Evolutionary conservation across 2,113 vertebrate genomes (phyloP), one percentile per base, ranked within the genome.

Genomic region (Euleptes europaea): DNA sequence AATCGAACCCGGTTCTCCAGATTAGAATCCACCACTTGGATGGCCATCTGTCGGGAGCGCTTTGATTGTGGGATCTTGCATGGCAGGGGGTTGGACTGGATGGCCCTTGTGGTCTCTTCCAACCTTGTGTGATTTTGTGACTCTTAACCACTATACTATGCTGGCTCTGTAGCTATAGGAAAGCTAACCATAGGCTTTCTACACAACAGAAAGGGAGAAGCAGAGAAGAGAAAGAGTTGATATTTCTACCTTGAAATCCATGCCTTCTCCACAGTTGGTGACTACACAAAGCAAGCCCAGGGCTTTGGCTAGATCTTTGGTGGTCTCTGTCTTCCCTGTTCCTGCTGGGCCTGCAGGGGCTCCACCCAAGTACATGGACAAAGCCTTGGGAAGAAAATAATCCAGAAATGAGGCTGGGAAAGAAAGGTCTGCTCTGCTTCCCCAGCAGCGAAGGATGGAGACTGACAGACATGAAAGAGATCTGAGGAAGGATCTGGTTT

Each of bases 241-340:
- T 42, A 21, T 47, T 85, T 97, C 95, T 95, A 99, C 99, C 94
- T 98, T 98, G 96, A 96, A 98, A 92, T 99, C 98, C 98, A 99
- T 99, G 94, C 98, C 98, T 94, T 99, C 99, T 3, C 98, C 98
- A 0, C 99, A 99, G 95, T 99, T 99, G 82, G 99, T 99, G 23
- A 99, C 99, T 2, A 99, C 97, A 33, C 98, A 99, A 31, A 99
- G 96, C 84, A 99, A 93, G 63, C 98, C 99, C 88, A 99, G 90
- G 51, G 99, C 99, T 95, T 99, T 99, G 83, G 99, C 98, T 71
- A 99, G 96, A 93, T 99, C 99, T 94, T 99, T 99, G 75, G 97
- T 99, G 80, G 99, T 98, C 95, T 99, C 99, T 0, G 99, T 99
- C 92, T 99, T 99, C 63, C 99, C 99, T 1, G 98, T 99, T 5